phyloP scores from a whole-genome alignment of 2,888 invertebrate species.

The Eudemis profundana region DNA sequence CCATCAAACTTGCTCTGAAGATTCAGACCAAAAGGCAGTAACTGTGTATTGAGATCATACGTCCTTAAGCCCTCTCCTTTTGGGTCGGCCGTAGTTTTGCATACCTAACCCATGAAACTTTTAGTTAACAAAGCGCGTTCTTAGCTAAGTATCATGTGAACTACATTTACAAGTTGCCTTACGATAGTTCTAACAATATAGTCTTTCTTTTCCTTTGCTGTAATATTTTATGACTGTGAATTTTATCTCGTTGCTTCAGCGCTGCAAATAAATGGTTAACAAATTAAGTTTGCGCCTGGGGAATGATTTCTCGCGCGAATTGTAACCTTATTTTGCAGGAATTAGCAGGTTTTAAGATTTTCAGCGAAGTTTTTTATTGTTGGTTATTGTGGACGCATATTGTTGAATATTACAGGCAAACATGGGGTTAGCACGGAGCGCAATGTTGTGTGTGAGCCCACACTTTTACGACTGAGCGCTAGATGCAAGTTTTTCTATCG shows the following conservation, averaged over 20 bases:
- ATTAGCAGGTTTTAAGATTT: slow-evolving; percentile 50
- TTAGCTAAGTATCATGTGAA: slow-evolving; percentile 60
- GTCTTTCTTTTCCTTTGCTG: slow-evolving; percentile 62
- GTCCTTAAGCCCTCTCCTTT: slow-evolving; percentile 2
- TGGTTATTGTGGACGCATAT: slow-evolving; percentile 60
- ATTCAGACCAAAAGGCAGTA: slow-evolving; percentile 11
- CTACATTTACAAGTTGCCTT: slow-evolving; percentile 53
- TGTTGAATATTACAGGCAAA: slow-evolving; percentile 72
- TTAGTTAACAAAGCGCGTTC: slow-evolving; percentile 54
- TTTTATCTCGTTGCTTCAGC: slow-evolving; percentile 72
- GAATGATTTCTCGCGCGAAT: slow-evolving; percentile 54
- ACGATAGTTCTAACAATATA: slow-evolving; percentile 69
- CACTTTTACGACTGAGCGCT: slow-evolving; percentile 67
- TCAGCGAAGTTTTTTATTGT: slow-evolving; percentile 52
- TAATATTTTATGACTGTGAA: slow-evolving; percentile 72
- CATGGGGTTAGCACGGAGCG: slow-evolving; percentile 67
- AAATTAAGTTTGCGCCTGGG: slow-evolving; percentile 64
- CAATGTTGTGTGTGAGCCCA: slow-evolving; percentile 68
- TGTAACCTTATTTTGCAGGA: slow-evolving; percentile 57
- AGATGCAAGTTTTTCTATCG: slow-evolving; percentile 51
- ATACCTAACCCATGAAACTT: slow-evolving; percentile 32
- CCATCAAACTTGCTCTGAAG: slow-evolving; percentile 27
- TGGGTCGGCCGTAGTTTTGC: not conserved
- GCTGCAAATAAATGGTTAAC: slow-evolving; percentile 70
- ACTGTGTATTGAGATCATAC: not conserved